Evolutionary conservation across 2,113 vertebrate genomes (phyloP), one percentile per base, ranked within the genome.

Genomic region (Platysteira castanea): DNA sequence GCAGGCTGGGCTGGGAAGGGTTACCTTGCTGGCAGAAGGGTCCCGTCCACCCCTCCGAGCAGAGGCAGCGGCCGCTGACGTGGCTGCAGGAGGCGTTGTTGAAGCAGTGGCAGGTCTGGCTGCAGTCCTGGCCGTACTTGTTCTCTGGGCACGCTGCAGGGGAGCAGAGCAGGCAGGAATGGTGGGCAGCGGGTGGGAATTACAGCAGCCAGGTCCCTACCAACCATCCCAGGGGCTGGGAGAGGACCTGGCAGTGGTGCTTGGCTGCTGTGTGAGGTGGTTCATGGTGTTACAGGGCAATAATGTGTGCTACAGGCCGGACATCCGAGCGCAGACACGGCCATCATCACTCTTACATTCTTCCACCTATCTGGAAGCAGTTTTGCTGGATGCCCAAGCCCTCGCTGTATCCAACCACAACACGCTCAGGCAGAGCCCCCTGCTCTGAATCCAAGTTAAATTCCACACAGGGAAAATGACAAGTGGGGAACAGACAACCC

Each of bases 21-120:
- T 97, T 97, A 99, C 99, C 98, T 95, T 98, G 97, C 91, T 98
- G 97, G 97, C 99, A 99, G 60, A 88, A 96, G 90, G 98, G 84
- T 60, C 99, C 99, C 0, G 28, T 99, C 99, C 99, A 99, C 7
- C 99, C 99, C 0, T 98, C 96, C 0, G 95, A 76, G 41, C 99
- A 99, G 91, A 47, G 96, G 88, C 99, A 99, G 44, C 35, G 98
- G 46, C 99, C 99, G 0, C 91, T 98, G 78, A 98, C 54, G 3
- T 97, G 98, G 97, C 98, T 91, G 91, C 99, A 99, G 84, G 98
- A 95, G 31, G 98, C 99, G 5, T 97, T 96, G 2, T 99, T 98
- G 87, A 90, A 97, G 76, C 99, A 99, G 65, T 31, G 16, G 65
- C 99, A 99, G 53, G 87, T 93, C 95, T 97, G 98, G 97, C 98